Base-by-base conservation (phyloP, 2,797 vertebrate genomes). In the Alfaro cultratus region DNA sequence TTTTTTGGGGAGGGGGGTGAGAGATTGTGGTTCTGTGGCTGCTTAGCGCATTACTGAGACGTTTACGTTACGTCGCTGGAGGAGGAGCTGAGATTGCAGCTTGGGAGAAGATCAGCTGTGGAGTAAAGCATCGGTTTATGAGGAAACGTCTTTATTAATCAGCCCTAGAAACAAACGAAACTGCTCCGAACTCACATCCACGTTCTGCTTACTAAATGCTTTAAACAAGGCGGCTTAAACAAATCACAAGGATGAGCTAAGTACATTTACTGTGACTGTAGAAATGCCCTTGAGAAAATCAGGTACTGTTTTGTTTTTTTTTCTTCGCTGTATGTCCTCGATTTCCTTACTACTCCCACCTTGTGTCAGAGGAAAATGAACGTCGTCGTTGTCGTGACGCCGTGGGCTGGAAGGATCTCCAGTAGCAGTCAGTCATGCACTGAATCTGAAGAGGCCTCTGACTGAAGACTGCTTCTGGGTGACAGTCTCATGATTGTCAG, bases 1-100 rank as follows among this genome's bases (percentile, higher is more conserved):
- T 94, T 93, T 92, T 91, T 36, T 18, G 1, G 9, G 46, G 34
- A 34, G 46, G 31, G 2, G 60, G 85, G 87, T 74, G 34, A 84
- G 73, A 86, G 80, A 88, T 78, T 74, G 11, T 60, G 46, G 71
- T 80, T 68, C 64, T 21, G 41, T 18, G 70, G 18, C 4, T 6
- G 36, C 79, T 77, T 1, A 62, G 57, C 57, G 15, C 23, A 7
- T 82, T 36, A 36, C 67, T 78, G 78, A 71, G 78, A 34, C 71
- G 4, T 72, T 74, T 0, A 10, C 43, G 64, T 21, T 46, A 57
- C 75, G 78, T 76, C 74, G 57, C 18, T 1, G 5, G 75, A 82
- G 91, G 39, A 70, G 47, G 36, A 39, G 31, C 34, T 53, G 73
- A 34, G 13, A 12, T 26, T 13, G 5, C 2, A 1, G 18, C 16